Evolutionary conservation across 1,140 invertebrate genomes (phyloP).

Genomic region (Cardiocondyla obscurior): DNA sequence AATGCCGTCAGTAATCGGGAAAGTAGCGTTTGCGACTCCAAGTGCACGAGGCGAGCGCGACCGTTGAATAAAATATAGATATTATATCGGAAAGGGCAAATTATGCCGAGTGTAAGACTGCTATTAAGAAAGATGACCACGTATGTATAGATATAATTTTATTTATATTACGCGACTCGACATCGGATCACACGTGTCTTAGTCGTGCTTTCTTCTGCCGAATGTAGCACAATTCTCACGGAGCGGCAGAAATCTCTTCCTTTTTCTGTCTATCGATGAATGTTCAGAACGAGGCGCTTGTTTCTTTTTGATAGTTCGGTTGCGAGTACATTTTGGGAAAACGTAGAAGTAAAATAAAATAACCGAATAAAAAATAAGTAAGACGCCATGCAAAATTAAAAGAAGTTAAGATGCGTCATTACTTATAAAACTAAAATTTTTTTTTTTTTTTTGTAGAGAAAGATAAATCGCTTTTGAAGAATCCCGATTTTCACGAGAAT

Average conservation of each 20-base stretch:
- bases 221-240: conserved; percentile 2
- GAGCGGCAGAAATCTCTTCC: not conserved
- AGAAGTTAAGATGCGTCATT: not conserved
- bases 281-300: not conserved
- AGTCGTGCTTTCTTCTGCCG: conserved; percentile 26
- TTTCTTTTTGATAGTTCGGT: not conserved
- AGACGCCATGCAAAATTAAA: not conserved
- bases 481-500: not conserved
- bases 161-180: conserved; percentile 47
- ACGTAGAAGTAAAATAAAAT: not conserved
- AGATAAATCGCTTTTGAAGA: not conserved
- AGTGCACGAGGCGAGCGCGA: not conserved
- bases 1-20: conserved; percentile 78
- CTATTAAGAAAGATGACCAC: conserved; percentile 35
- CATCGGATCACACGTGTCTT: conserved; percentile 2
- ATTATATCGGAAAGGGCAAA: not conserved
- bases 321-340: not conserved
- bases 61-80: not conserved
- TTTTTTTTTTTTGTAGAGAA: not conserved
- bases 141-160: conserved; percentile 54
- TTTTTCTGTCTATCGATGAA: not conserved
- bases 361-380: not conserved
- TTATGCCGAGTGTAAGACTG: conserved; percentile 50
- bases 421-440: not conserved
- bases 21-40: not conserved